A percentile compares a stretch with the other conserved stretches of the same genome.
phyloP scores from a whole-genome alignment of 2,888 invertebrate species.

The Drosophila dives region DNA sequence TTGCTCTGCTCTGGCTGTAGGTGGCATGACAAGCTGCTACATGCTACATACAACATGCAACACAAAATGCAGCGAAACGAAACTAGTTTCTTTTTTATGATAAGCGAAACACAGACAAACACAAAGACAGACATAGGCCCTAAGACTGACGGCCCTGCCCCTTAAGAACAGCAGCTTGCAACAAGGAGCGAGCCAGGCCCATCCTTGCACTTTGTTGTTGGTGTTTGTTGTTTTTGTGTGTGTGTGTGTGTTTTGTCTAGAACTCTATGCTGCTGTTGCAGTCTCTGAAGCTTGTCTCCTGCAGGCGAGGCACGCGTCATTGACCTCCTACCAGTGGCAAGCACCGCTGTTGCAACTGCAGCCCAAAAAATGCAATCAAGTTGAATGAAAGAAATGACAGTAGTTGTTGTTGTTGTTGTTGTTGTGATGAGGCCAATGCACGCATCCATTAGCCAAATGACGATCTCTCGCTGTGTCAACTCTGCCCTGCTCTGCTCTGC shows the following conservation, averaged over 20 bases:
- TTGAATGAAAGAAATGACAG: constrained; percentile 56
- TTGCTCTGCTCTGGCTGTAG: constrained; percentile 41
- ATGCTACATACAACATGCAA: constrained; percentile 29
- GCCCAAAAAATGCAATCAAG: constrained; percentile 52
- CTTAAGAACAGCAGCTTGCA: constrained; percentile 19
- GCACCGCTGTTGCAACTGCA: constrained; percentile 4
- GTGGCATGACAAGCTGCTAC: constrained; percentile 56
- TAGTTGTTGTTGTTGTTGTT: not conserved
- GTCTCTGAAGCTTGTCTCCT: constrained; percentile 39
- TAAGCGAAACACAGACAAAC: constrained; percentile 37
- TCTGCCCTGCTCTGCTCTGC: constrained; percentile 35
- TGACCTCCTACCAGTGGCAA: constrained; percentile 49
- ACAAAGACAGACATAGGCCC: constrained; percentile 28
- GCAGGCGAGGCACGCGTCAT: constrained; percentile 56
- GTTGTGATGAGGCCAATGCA: constrained; percentile 51
- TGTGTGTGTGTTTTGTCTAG: constrained; percentile 34
- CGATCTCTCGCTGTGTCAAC: constrained; percentile 11
- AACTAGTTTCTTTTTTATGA: constrained; percentile 70
- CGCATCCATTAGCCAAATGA: constrained; percentile 63
- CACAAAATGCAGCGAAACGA: constrained; percentile 61
- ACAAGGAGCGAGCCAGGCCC: constrained; percentile 44
- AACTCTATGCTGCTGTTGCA: constrained; percentile 39
- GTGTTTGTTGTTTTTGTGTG: constrained; percentile 23
- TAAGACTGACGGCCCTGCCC: constrained; percentile 39
- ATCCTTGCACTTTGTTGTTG: constrained; percentile 39